Evolutionary conservation across 2,888 invertebrate species (phyloP).

Genomic region (Neoscelio sp.): DNA sequence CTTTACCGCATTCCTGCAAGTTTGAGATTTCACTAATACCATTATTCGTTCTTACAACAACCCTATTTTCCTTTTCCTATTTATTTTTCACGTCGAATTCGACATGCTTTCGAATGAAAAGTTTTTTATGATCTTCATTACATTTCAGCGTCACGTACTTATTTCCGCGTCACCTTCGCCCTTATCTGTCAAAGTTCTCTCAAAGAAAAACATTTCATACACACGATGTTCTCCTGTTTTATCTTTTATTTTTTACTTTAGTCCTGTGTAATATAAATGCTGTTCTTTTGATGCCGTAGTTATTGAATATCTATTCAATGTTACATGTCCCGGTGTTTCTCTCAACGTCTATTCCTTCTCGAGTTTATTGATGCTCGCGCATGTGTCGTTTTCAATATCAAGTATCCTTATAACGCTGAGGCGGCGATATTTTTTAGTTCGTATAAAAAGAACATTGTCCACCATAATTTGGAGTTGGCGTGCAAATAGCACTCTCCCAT

Average conservation of each 20-base stretch:
- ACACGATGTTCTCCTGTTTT: conserved; percentile 3
- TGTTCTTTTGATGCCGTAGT: conserved; percentile 24
- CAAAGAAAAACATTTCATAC: conserved; percentile 39
- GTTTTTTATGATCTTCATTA: conserved; percentile 52
- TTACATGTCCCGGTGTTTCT: conserved; percentile 45
- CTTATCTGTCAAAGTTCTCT: conserved; percentile 48
- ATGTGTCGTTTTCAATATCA: conserved; percentile 64
- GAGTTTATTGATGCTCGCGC: conserved; percentile 56
- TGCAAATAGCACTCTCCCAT: conserved; percentile 72
- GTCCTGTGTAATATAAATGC: conserved; percentile 26
- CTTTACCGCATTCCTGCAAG: conserved; percentile 4
- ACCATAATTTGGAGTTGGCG: conserved; percentile 56
- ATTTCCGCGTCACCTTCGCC: conserved; percentile 49
- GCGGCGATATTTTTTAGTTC: conserved; percentile 63
- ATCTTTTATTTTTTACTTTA: conserved; percentile 3
- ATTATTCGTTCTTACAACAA: conserved; percentile 27
- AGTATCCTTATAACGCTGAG: conserved; percentile 57
- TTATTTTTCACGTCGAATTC: conserved; percentile 29
- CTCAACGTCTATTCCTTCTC: conserved; percentile 39
- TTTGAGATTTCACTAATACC: conserved; percentile 28
- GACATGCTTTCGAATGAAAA: conserved; percentile 25
- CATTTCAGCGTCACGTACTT: conserved; percentile 44
- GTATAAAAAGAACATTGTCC: conserved; percentile 48
- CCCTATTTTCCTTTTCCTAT: conserved; percentile 37
- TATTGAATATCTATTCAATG: conserved; percentile 47